Base-by-base conservation (phyloP, 2,113 vertebrate genomes). In the Potamarius usumacintae region DNA sequence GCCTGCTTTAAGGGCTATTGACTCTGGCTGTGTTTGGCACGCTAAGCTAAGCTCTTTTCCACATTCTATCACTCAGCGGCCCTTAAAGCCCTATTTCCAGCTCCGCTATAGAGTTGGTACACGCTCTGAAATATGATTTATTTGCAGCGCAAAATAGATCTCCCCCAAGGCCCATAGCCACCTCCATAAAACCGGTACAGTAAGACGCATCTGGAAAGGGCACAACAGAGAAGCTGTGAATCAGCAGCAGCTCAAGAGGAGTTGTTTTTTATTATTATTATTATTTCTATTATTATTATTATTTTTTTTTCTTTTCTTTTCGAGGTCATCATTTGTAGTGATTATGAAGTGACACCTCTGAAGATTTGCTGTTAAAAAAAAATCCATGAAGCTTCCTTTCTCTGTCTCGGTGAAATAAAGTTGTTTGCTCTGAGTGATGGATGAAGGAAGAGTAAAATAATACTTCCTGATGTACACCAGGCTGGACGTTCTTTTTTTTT, bases 391-490 rank as follows among this genome's bases (percentile, higher is more conserved):
- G 96, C 95, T 89, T 74, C n/a, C 7, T 57, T 80, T 79, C 4
- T 34, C n/a, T 20, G 1, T 60, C 95, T 95, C 94, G 93, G 94
- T 95, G 95, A 96, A 96, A 96, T 95, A 95, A 95, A 96, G 96
- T 96, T 94, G 95, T 96, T 94, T 94, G 15, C 93, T 94, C 91
- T 14, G 89, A 90, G 95, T 97, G 96, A 97, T 95, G 94, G 96
- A 96, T 96, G 96, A 95, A 95, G 95, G 79, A 60, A 95, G 94
- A 94, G 94, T 95, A 95, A 95, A 96, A 96, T 93, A 95, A 96
- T 96, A 95, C 95, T 96, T 97, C 96, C 96, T 96, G 95, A 96
- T 96, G 95, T 96, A 95, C 93, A 72, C 77, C 85, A 77, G 95
- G 92, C 93, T 89, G 7, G 82, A 91, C 92, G 91, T 92, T 57